Percentiles rank a stretch among this genome's conserved stretches.
phyloP scores from a whole-genome alignment of 2,797 vertebrate species.

The Coregonus ussuriensis region DNA sequence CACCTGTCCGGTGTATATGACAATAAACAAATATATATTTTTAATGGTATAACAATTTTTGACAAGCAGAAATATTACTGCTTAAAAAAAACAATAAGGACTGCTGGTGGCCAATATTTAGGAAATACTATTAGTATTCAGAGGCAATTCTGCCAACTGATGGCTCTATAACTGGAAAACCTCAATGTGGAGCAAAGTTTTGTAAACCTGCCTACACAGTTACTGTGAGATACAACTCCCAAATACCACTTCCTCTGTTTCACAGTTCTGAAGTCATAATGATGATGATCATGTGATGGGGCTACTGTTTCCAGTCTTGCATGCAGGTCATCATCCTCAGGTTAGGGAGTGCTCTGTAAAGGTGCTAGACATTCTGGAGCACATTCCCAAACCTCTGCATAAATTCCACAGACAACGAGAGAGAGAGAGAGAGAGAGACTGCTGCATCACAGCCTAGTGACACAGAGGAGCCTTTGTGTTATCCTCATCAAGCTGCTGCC shows the following conservation, averaged over 20 bases:
- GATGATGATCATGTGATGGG: background rate
- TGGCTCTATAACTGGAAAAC: constrained; percentile 53
- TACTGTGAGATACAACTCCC: background rate
- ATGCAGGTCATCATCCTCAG: background rate
- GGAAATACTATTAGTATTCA: constrained; percentile 30
- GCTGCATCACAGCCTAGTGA: constrained; percentile 67
- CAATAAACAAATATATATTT: too few relatives aligned
- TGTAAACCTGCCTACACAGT: background rate
- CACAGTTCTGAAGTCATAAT: background rate
- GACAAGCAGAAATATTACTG: constrained; percentile 28
- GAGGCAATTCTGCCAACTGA: constrained; percentile 63
- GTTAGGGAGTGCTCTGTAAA: background rate
- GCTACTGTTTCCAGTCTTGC: background rate
- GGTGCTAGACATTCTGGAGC: background rate
- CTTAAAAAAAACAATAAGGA: background rate
- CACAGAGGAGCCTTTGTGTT: constrained; percentile 73
- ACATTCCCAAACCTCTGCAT: constrained; percentile 10
- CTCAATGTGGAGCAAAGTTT: background rate
- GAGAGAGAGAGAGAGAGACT: constrained; percentile 19
- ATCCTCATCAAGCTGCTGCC: constrained; percentile 54
- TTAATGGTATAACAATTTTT: background rate
- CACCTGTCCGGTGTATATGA: too few relatives aligned
- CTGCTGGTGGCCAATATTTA: constrained; percentile 11
- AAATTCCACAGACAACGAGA: background rate
- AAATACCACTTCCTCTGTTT: background rate